Conservation (phyloP, 2,113 vertebrate genomes). For the Gasterosteus nipponicus region DNA sequence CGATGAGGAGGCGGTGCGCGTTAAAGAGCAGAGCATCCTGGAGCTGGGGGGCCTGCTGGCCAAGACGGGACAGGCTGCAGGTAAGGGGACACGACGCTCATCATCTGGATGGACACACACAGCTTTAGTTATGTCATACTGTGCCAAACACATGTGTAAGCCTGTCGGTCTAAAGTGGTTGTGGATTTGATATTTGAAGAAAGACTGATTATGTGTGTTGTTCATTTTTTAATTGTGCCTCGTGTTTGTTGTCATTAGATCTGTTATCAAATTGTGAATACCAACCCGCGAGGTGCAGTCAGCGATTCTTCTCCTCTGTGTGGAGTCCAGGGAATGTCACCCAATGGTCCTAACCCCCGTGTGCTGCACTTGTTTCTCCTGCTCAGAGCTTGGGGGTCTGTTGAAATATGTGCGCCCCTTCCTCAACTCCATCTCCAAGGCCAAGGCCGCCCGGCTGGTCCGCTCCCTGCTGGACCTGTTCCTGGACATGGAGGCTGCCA, state of each 20-base stretch:
- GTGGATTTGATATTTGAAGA: neutral
- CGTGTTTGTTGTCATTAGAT: neutral
- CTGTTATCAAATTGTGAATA: neutral
- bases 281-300: neutral
- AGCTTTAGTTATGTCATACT: neutral
- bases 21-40: constrained; percentile 98
- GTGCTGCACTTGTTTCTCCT: neutral
- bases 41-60: constrained; percentile 93
- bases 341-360: neutral
- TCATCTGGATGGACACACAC: neutral
- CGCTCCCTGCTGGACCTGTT: constrained; percentile 94
- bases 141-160: neutral
- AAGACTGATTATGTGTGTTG: neutral
- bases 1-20: constrained; percentile 94
- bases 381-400: constrained; percentile 90
- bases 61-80: constrained; percentile 96
- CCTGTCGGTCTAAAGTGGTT: neutral
- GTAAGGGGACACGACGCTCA: constrained; percentile 67
- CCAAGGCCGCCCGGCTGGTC: constrained; percentile 92
- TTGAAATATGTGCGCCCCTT: constrained; percentile 94
- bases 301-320: neutral
- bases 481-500: constrained; percentile 98
- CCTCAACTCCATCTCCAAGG: constrained; percentile 89
- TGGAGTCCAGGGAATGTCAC: neutral
- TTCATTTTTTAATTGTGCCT: neutral